Evolutionary conservation across 2,113 vertebrate genomes (phyloP), one percentile per base, ranked within the genome.

Genomic region (Phrynosoma blainvillii): DNA sequence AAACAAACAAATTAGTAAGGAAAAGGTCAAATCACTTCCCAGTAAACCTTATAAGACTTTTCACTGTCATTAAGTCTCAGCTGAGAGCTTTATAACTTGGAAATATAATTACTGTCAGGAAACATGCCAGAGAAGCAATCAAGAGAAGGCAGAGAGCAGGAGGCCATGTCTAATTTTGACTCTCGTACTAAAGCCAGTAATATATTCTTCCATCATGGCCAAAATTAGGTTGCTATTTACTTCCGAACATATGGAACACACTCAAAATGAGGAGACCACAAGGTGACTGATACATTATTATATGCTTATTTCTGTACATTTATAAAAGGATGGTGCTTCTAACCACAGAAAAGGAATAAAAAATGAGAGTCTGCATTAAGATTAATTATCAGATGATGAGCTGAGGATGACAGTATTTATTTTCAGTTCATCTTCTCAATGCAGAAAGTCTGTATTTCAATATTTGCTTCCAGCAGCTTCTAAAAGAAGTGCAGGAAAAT

Each of bases 1-100:
- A 95, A 92, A 75, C 92, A 96, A 96, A 94, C 76, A 90, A 91
- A 90, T 90, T 95, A 93, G 90, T 86, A 93, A 83, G 90, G 77
- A 91, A 96, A 95, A 94, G 94, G 94, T 93, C 93, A 91, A 79
- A 92, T 85, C 5, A 2, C 89, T 93, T 73, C 84, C 82, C 84
- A 89, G 89, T 66, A 89, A 94, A 95, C 47, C 78, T 93, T 70
- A 86, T 85, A 89, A 96, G 91, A 91, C 66, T 87, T 84, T 78
- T 90, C 85, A 90, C 88, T 91, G 87, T 93, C 77, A 90, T 2
- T 88, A 90, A 92, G 74, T 91, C 81, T 87, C 77, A 84, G 47
- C 23, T 89, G 65, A 81, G 71, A 79, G 47, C 81, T 91, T 92
- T 92, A 18, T 87, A 85, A 71, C 74, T 93, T 56, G 83, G 85